phyloP scores from a whole-genome alignment of 2,113 vertebrate genomes.

The Lagopus muta region DNA sequence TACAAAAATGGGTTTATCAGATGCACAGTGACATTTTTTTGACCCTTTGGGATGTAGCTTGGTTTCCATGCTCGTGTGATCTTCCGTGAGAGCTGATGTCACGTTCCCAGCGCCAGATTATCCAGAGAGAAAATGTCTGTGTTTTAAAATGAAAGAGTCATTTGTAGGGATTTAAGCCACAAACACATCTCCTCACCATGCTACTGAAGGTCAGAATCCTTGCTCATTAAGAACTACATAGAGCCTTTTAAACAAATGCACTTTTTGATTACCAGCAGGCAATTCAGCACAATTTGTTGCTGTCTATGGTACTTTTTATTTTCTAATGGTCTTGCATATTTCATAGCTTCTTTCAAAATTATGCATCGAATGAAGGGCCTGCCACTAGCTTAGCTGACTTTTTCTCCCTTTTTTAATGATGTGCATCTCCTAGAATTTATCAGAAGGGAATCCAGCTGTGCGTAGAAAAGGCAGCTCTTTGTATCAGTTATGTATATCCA shows the following conservation, averaged over 20 bases:
- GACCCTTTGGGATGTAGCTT: not conserved
- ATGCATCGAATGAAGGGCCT: not conserved
- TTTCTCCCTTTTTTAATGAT: not conserved
- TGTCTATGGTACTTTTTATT: constrained; percentile 10
- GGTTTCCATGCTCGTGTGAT: not conserved
- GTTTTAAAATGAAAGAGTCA: not conserved
- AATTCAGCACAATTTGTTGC: constrained; percentile 55
- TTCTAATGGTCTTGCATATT: constrained; percentile 31
- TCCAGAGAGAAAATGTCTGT: not conserved
- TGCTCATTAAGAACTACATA: not conserved
- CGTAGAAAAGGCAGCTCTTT: not conserved
- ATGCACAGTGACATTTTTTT: not conserved
- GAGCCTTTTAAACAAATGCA: not conserved
- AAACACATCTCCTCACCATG: not conserved
- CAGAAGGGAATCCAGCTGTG: not conserved
- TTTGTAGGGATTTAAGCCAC: not conserved
- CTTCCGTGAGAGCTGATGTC: not conserved
- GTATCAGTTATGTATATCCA: not conserved
- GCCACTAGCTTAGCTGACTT: not conserved
- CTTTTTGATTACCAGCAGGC: constrained; percentile 41
- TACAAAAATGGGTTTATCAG: not conserved
- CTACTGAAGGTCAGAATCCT: constrained; percentile 18
- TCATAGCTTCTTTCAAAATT: not conserved
- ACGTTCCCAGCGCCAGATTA: not conserved
- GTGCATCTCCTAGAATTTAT: not conserved